These are phyloP conservation scores for Rugalucina vietnamica DNA, from an alignment of 2,888 invertebrate genomes.

Conservation along the genomic window DNA sequence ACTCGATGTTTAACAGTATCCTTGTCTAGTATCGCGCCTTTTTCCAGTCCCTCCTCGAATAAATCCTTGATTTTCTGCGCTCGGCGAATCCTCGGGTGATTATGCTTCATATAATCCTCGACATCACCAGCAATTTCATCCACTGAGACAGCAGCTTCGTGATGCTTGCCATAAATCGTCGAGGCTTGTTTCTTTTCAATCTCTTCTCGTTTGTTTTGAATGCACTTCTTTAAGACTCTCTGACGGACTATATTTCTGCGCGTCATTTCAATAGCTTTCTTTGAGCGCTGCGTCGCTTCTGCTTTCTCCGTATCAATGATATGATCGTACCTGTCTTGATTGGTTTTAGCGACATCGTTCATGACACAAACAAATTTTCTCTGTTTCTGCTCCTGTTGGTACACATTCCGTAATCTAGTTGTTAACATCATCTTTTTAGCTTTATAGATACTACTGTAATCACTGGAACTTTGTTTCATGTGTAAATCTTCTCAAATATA, in stretches of 20 bases:
- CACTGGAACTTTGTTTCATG: too few species aligned
- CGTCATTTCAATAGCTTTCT: conserved; percentile 60
- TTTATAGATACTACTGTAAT: not conserved
- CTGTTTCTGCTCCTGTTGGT: conserved; percentile 61
- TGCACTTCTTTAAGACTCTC: conserved; percentile 64
- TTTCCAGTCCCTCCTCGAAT: conserved; percentile 52
- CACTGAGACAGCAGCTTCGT: conserved; percentile 61
- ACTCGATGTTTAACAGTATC: conserved; percentile 48
- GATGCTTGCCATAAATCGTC: conserved; percentile 59
- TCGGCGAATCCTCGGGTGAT: conserved; percentile 64
- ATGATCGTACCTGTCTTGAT: conserved; percentile 50
- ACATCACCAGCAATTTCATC: conserved; percentile 62
- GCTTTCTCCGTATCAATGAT: conserved; percentile 63
- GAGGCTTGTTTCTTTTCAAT: conserved; percentile 40
- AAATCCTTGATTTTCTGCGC: conserved; percentile 58
- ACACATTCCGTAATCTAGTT: conserved; percentile 45
- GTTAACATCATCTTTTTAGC: conserved; percentile 52
- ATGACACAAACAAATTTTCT: conserved; percentile 68
- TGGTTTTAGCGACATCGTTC: conserved; percentile 65
- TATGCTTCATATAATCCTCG: conserved; percentile 57
- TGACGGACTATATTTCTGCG: conserved; percentile 60
- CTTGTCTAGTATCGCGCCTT: conserved; percentile 59
- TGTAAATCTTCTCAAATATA: too few species aligned
- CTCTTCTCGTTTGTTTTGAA: conserved; percentile 63
- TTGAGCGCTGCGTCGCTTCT: conserved; percentile 53